These are phyloP conservation scores for Achatina immaculata DNA, from an alignment of 1,140 invertebrate species.

Conservation along the genomic window DNA sequence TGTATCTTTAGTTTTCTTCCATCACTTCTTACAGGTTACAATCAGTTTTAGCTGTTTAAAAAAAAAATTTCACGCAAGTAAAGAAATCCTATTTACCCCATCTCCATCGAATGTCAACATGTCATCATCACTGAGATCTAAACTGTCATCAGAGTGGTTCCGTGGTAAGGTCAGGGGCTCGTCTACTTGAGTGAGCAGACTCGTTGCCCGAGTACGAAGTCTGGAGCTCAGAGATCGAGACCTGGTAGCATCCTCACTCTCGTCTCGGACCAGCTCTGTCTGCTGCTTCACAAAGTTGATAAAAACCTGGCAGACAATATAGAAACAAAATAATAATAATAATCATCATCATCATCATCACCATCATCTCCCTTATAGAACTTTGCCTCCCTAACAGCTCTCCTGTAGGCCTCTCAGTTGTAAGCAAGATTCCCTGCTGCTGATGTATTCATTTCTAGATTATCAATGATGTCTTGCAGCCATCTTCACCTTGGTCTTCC, in stretches of 20 bases:
- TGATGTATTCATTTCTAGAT: no score
- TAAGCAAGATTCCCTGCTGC: no score
- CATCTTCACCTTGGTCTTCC: no score
- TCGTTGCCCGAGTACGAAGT: neutral
- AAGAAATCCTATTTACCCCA: constrained; percentile 47
- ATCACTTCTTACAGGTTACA: neutral
- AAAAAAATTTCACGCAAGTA: no score
- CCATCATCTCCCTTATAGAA: no score
- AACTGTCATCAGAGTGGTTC: constrained; percentile 35
- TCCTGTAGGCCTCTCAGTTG: no score
- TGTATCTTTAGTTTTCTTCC: no score
- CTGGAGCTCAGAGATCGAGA: constrained; percentile 27
- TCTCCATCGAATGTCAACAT: constrained; percentile 43
- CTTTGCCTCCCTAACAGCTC: no score
- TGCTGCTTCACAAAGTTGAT: constrained; percentile 74
- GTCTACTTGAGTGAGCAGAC: neutral
- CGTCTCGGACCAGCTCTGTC: constrained; percentile 62
- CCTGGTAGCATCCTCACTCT: constrained; percentile 8
- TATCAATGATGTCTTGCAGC: no score
- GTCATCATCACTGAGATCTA: constrained; percentile 45
- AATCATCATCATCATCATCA: no score
- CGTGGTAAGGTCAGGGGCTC: constrained; percentile 10
- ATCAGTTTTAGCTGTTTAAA: no score
- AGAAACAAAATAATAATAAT: no score
- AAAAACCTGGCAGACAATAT: constrained; percentile 68